Evolutionary conservation across 92 coral and sea anemone genomes (phyloP), one percentile per base, ranked within the genome.

Genomic region (Paragorgia papillata): DNA sequence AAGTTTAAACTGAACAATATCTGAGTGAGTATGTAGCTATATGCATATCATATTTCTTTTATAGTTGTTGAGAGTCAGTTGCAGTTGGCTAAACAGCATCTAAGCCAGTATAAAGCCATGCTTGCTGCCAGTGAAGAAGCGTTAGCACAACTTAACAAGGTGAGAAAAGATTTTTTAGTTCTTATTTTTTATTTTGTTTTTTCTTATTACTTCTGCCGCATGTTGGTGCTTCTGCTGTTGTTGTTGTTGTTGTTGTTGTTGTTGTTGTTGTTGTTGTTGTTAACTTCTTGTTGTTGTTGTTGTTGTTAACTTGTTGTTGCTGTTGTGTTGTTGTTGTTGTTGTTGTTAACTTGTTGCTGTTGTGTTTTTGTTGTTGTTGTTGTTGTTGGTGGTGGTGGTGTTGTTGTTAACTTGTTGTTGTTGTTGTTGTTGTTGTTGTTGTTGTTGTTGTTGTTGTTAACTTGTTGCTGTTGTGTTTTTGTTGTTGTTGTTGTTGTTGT

Each of bases 41-140:
- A 9, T 9, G 18, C 70, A 30, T 18, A 53, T 24, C 20, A 51
- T 13, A 15, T 32, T 60, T 53, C 14, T 18, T 62, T 18, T 22
- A 28, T 64, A 94, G 98, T 85, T 33, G 84, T 94, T 30, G 98
- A 91, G 71, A 92, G 69, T 31, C 98, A 94, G 76, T 80, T 94
- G n/a, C 79, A 79, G 71, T 82, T 84, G n/a, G 90, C 98, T 7
- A 91, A 91, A 66, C 71, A 86, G 37, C 97, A 89, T 77, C 91
- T 75, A 33, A 95, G 91, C 0, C 98, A 94, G 68, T 94, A 86
- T 85, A 94, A 89, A 80, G 88, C 98, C 7, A 94, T 94, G 90
- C 84, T 92, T 18, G 84, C 87, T 65, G 97, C 95, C 8, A 92
- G 91, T 58, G 98, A 94, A 70, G 86, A 83, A 57, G 93, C 97